Percentiles rank a stretch among this genome's conserved stretches.
These are phyloP conservation scores for Anguilla pacifica DNA, from an alignment of 2,797 vertebrate species.

Conservation along the genomic window DNA sequence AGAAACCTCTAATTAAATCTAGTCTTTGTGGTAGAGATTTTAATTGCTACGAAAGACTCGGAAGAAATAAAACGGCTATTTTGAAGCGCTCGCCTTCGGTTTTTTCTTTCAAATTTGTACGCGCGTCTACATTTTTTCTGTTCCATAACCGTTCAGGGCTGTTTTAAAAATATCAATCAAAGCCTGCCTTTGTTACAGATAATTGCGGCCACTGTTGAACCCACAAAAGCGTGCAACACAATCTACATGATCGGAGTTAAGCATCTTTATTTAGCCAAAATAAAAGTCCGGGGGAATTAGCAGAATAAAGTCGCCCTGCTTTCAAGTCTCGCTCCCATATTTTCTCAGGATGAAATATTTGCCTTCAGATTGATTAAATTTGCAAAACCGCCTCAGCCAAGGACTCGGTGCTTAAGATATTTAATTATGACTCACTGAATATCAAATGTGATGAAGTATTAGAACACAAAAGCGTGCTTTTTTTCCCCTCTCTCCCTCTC, in stretches of 20 bases:
- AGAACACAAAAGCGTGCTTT: not conserved
- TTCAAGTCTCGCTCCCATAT: conserved; percentile 1
- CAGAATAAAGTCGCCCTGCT: not conserved
- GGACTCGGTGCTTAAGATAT: conserved; percentile 36
- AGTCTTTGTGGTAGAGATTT: conserved; percentile 43
- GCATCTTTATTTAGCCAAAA: conserved; percentile 19
- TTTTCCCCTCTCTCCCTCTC: not conserved
- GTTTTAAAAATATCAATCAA: conserved; percentile 9
- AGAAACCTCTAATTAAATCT: conserved; percentile 58
- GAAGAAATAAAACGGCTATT: conserved; percentile 42
- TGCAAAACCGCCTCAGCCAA: conserved; percentile 44
- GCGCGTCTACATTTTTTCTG: not conserved
- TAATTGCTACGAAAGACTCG: conserved; percentile 61
- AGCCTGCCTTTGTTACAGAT: not conserved
- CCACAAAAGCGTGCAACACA: not conserved
- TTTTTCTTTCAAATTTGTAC: conserved; percentile 17
- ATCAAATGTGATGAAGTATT: conserved; percentile 34
- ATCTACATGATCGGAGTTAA: not conserved
- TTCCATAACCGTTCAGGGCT: not conserved
- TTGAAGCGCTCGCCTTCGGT: conserved; percentile 41
- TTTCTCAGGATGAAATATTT: conserved; percentile 43
- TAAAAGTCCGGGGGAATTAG: too few relatives aligned
- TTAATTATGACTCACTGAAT: conserved; percentile 35
- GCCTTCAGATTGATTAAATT: conserved; percentile 45
- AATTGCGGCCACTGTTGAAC: not conserved